phyloP scores from a whole-genome alignment of 1,140 invertebrate genomes.

The Musca vetustissima region DNA sequence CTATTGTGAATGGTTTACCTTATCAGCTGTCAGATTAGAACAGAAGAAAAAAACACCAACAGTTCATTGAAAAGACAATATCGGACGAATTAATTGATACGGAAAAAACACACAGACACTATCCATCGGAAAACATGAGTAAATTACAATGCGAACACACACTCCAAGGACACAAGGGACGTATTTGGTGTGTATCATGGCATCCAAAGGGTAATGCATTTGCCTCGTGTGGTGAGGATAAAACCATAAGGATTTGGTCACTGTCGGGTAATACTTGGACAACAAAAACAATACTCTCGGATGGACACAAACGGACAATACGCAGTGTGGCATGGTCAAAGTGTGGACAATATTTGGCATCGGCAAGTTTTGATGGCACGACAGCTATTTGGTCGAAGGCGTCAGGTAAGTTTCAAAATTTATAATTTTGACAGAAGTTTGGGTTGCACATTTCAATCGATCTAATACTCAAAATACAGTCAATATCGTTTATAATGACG shows the following conservation, averaged over 20 bases:
- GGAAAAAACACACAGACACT: neutral
- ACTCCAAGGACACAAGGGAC: constrained; percentile 82
- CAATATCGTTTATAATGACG: too few species aligned
- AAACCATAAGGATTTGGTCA: constrained; percentile 88
- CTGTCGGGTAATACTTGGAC: constrained; percentile 73
- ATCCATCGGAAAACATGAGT: constrained; percentile 39
- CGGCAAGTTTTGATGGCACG: constrained; percentile 96
- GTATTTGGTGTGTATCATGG: constrained; percentile 96
- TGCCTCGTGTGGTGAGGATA: constrained; percentile 89
- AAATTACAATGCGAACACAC: constrained; percentile 66
- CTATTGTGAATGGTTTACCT: too few species aligned
- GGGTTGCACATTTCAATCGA: too few species aligned
- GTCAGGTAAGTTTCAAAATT: constrained; percentile 58
- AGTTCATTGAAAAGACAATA: too few species aligned
- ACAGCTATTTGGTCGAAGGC: constrained; percentile 89
- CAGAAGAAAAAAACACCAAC: too few species aligned
- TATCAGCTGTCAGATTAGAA: too few species aligned
- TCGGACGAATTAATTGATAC: too few species aligned
- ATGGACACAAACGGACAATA: constrained; percentile 91
- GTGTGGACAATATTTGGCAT: constrained; percentile 89
- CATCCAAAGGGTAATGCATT: constrained; percentile 81
- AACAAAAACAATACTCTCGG: constrained; percentile 81
- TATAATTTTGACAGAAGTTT: too few species aligned
- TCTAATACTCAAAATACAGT: too few species aligned
- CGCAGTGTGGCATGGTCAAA: constrained; percentile 92